phyloP scores from a whole-genome alignment of 2,888 invertebrate genomes.

The Papilio gigon region DNA sequence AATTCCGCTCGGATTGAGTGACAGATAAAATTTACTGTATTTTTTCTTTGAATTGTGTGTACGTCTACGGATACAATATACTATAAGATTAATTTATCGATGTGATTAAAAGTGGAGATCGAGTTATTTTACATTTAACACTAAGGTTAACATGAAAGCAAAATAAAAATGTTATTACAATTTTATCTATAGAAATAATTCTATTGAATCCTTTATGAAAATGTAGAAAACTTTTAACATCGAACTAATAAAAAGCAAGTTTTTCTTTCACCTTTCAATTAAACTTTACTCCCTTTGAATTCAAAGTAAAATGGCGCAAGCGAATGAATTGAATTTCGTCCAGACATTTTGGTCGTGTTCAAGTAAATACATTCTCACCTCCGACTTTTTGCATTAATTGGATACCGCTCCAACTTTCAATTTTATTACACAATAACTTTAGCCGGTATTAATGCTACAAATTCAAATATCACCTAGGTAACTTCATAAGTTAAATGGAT shows the following conservation, averaged over 20 bases:
- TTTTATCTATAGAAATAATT: conserved; percentile 1
- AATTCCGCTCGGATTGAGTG: too few relatives aligned
- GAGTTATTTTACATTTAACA: not conserved
- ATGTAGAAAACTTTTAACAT: conserved; percentile 7
- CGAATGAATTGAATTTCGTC: conserved; percentile 17
- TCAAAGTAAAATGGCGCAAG: conserved; percentile 29
- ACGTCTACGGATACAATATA: too few relatives aligned
- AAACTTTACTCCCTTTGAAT: conserved; percentile 21
- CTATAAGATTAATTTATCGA: too few relatives aligned
- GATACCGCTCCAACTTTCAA: conserved; percentile 7
- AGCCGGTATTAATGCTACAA: not conserved
- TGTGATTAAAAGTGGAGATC: too few relatives aligned
- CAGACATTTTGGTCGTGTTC: conserved; percentile 23
- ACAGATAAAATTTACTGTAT: too few relatives aligned
- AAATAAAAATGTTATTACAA: not conserved
- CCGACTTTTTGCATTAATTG: conserved; percentile 20
- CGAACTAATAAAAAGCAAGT: conserved; percentile 10
- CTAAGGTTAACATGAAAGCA: not conserved
- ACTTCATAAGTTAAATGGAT: not conserved
- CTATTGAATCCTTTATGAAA: not conserved
- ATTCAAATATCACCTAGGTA: not conserved
- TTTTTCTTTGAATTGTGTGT: too few relatives aligned
- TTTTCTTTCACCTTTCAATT: conserved; percentile 30
- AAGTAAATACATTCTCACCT: conserved; percentile 14
- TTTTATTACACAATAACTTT: conserved; percentile 17